Evolutionary conservation across 2,888 invertebrate species (phyloP), one percentile per base, ranked within the genome.

Genomic region (Tetrapedia diversipes): DNA sequence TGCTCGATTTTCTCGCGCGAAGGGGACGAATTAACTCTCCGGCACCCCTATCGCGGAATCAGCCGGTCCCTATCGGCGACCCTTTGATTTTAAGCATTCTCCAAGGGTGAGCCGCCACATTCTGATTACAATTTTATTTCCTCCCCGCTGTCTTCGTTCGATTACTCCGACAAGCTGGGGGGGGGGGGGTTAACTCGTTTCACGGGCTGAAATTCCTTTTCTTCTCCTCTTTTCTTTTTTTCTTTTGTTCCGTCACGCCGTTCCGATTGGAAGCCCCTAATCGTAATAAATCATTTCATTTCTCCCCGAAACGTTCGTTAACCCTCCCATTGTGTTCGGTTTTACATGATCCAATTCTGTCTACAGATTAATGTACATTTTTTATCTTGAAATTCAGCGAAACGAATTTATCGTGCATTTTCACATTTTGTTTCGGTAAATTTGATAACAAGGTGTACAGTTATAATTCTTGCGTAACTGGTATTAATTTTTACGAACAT

Each of bases 71-170:
- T 59, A 63, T 63, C 69, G 61, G 24, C 64, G 66, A 73, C 79
- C 79, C 77, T 77, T 77, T 69, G 79, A 66, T 51, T 73, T 65
- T 66, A 49, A 45, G 72, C 69, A 72, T 69, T 66, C 43, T 77
- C 63, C 56, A 66, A 69, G 69, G 66, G 77, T 54, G 60, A 63
- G 51, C 59, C 49, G 54, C 53, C 64, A 32, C 66, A 67, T 65
- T 72, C 77, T 19, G 73, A 73, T 79, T 56, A 56, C 64, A 65
- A 64, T 77, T 73, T 79, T 73, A 73, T 79, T 72, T 72, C 79
- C 64, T 51, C 67, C 49, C 22, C 22, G 57, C 39, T 54, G 57
- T 60, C 68, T 65, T 61, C 69, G 19, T 65, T 60, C 65, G 65
- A 77, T 77, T 69, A 53, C 27, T 61, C 22, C 54, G 19, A 1